These are phyloP conservation scores for Turdus rufiventris DNA, from an alignment of 2,113 vertebrate species.

Conservation along the genomic window DNA sequence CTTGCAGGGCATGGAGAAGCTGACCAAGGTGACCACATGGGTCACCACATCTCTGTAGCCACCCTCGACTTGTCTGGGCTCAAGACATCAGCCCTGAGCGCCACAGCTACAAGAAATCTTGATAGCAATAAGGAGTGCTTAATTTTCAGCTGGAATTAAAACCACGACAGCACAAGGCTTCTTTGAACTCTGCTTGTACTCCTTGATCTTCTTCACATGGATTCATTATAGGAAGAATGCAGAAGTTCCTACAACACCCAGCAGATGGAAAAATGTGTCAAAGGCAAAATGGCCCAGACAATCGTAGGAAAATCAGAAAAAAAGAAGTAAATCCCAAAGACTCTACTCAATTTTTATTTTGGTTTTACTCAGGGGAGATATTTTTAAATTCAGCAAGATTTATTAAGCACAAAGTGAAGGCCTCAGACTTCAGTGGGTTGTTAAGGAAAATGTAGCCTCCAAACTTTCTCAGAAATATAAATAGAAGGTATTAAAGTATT, in stretches of 20 bases:
- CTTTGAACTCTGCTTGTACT: background rate
- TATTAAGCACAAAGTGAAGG: background rate
- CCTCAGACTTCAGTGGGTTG: background rate
- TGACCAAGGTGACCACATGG: too few species aligned
- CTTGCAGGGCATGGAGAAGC: background rate
- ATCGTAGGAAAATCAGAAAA: background rate
- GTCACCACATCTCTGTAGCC: background rate
- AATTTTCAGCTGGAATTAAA: background rate
- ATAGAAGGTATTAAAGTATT: background rate
- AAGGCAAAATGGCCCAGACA: background rate
- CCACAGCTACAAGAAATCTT: background rate
- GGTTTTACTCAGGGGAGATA: background rate
- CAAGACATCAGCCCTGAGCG: background rate
- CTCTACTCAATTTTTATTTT: background rate
- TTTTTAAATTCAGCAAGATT: background rate
- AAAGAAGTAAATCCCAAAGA: background rate
- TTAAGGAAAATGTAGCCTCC: background rate
- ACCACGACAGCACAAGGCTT: background rate
- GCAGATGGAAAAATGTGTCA: background rate
- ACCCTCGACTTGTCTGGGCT: background rate
- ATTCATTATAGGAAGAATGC: background rate
- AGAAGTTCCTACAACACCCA: background rate
- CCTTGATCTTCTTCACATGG: background rate
- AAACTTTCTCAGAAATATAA: background rate
- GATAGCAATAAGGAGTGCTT: background rate